Percentiles rank a stretch among this genome's conserved stretches.
phyloP scores from a whole-genome alignment of 2,888 invertebrate genomes.

The Papilio protenor region DNA sequence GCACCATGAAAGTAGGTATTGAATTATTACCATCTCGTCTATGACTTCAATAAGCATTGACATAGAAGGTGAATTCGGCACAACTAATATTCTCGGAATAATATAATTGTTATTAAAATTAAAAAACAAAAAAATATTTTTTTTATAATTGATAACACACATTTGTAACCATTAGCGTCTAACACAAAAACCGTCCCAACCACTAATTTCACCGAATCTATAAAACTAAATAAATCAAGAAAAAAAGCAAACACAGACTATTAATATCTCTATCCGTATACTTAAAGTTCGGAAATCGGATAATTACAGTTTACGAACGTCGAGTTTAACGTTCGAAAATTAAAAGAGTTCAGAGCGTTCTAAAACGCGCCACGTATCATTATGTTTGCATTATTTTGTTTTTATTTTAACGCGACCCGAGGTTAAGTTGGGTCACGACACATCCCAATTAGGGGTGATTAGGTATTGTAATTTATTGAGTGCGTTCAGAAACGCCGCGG shows the following conservation, averaged over 20 bases:
- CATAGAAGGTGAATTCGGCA: not conserved
- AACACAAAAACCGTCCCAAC: slow-evolving; percentile 73
- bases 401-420: slow-evolving; percentile 72
- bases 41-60: not conserved
- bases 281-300: slow-evolving; percentile 76
- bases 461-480: slow-evolving; percentile 81
- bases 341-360: slow-evolving; percentile 71
- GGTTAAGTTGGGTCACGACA: slow-evolving; percentile 83
- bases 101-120: slow-evolving; percentile 1
- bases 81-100: not conserved
- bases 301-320: slow-evolving; percentile 77
- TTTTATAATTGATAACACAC: slow-evolving; percentile 62
- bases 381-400: slow-evolving; percentile 81
- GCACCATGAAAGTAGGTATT: not conserved
- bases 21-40: not conserved
- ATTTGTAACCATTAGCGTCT: slow-evolving; percentile 76
- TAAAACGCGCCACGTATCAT: slow-evolving; percentile 75
- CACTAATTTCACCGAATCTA: slow-evolving; percentile 76
- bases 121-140: not conserved
- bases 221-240: slow-evolving; percentile 79
- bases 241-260: slow-evolving; percentile 77
- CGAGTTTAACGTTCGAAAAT: slow-evolving; percentile 75
- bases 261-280: slow-evolving; percentile 84
- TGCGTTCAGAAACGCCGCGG: slow-evolving; percentile 68
- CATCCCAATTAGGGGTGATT: slow-evolving; percentile 83